Evolutionary conservation across 2,113 vertebrate species (phyloP), one percentile per base, ranked within the genome.

Genomic region (Myrmecophaga tridactyla): DNA sequence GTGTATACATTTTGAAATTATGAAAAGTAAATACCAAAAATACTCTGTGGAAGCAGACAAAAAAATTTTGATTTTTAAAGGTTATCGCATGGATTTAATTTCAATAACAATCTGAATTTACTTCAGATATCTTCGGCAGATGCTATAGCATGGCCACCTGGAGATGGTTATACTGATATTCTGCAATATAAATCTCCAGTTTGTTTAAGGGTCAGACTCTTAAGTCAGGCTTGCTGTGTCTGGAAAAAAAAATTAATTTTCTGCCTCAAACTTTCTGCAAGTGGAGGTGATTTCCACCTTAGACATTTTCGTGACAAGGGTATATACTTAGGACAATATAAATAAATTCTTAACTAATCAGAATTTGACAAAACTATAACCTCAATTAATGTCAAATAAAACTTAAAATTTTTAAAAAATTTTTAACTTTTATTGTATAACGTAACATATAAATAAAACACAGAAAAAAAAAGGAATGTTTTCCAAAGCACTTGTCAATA

Each of bases 101-200:
- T 92, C 31, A 84, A 83, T 43, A 84, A 85, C n/a, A 70, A 73
- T 58, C 25, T 73, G 36, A 89, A 86, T 86, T 46, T 94, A 23
- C 65, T 92, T 94, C 65, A 81, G 72, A 86, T 75, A 53, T 56
- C 36, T 36, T 89, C 15, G 84, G 60, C 67, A 88, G 60, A 84
- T 88, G 84, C 56, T 39, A 73, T 20, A 84, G 77, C 13, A 46
- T 27, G 11, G 85, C 21, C 18, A 17, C 62, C n/a, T 89, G 65
- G 65, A 85, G 51, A 56, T 23, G 53, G 80, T 77, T 70, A 65
- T 5, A 73, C 34, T 58, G 31, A 89, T 73, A n/a, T 67, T 53
- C 27, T 67, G 58, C 48, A 89, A 92, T 10, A 69, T 60, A 67
- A 92, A 85, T 11, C 48, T 92, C 65, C 29, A 69, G 17, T 86